Percentiles rank a stretch among this genome's conserved stretches.
Evolutionary conservation across 2,113 vertebrate genomes (phyloP).

Genomic region (Platysternon megacephalum): DNA sequence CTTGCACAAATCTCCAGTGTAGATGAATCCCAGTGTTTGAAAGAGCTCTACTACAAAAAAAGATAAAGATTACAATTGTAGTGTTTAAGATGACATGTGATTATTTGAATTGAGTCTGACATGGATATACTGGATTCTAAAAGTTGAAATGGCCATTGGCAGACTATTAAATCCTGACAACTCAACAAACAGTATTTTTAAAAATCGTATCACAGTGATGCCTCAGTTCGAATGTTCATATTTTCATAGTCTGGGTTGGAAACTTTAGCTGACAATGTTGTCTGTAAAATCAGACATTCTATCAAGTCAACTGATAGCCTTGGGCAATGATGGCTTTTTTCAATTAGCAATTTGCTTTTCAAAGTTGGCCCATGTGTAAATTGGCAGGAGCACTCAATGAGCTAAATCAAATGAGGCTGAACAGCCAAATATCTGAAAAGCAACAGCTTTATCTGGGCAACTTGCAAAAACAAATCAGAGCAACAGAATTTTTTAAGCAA

Average conservation of each 20-base stretch:
- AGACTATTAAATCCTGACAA: constrained; percentile 21
- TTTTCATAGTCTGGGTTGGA: constrained; percentile 31
- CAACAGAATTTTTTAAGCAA: background rate
- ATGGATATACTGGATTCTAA: constrained; percentile 5
- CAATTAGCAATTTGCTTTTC: constrained; percentile 44
- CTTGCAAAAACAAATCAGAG: background rate
- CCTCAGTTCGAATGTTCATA: background rate
- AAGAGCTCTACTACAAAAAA: constrained; percentile 26
- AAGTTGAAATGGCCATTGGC: background rate
- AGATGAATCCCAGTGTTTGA: background rate
- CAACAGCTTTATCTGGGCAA: background rate
- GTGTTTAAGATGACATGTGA: constrained; percentile 47
- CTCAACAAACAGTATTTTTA: background rate
- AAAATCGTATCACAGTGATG: constrained; percentile 13
- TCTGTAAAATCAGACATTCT: constrained; percentile 42
- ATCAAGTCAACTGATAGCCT: constrained; percentile 34
- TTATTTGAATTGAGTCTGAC: constrained; percentile 34
- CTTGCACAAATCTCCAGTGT: background rate
- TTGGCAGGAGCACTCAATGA: background rate
- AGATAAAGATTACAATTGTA: background rate
- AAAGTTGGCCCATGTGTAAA: constrained; percentile 24
- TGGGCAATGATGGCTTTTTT: constrained; percentile 17
- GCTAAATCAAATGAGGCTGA: constrained; percentile 32
- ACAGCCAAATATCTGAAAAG: background rate
- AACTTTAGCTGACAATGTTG: constrained; percentile 46